Base-by-base conservation (phyloP, 2,797 vertebrate species). In the Acanthurus leucopareius region DNA sequence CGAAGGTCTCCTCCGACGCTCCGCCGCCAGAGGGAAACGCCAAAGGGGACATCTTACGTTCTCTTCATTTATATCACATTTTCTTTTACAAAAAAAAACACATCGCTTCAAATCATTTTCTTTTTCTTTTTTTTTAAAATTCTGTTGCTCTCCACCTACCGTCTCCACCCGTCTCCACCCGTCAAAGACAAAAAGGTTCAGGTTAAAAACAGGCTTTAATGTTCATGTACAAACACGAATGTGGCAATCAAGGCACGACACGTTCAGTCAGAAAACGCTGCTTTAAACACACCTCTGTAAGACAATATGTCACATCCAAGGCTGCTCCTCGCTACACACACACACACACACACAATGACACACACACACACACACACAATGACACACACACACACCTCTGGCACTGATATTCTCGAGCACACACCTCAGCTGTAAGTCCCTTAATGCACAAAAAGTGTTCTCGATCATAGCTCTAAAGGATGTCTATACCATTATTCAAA, bases 401-500 rank as follows among this genome's bases (percentile, higher is more conserved):
- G 52, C 73, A 66, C 25, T 83, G 76, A 82, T 62, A 42, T 62
- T n/a, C 68, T 69, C 14, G 2, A 38, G 57, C 65, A 79, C 66
- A 87, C 71, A 68, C 61, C 66, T 66, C 61, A 60, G 61, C 79
- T 81, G 60, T 75, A 77, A 75, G n/a, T 76, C 76, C 60, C n/a
- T 69, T 85, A 87, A 88, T 85, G 80, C 79, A 80, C 69, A 86
- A 76, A 85, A 87, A 83, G 78, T 68, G 38, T 82, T 89, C 82
- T 80, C 78, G 82, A 91, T 88, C 75, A 73, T 75, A 79, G 78
- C 84, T 88, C 80, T 79, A 88, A 86, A 91, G 74, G 77, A 90
- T 78, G 89, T 89, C 88, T 92, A 66, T 86, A 82, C 77, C 77
- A 87, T 92, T 90, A 91, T 92, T 91, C 89, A 83, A 78, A 87